phyloP scores from a whole-genome alignment of 1,140 invertebrate species.

The Melitaea cinxia region DNA sequence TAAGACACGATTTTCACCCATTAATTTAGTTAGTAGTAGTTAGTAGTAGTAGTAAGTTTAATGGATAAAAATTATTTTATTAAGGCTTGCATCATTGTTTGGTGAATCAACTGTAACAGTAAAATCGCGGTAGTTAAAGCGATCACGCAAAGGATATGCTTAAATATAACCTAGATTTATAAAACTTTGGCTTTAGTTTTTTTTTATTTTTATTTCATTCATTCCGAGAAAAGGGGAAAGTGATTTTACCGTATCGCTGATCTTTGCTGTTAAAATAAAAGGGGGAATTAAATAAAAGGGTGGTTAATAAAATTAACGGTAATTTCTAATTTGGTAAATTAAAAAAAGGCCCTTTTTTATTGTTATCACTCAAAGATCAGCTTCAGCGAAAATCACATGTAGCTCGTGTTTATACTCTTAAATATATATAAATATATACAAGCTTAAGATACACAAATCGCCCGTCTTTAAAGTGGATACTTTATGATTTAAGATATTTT shows the following conservation, averaged over 20 bases:
- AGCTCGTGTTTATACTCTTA: too few relatives aligned
- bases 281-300: neutral
- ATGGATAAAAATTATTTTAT: neutral
- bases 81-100: neutral
- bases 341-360: too few relatives aligned
- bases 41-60: neutral
- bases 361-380: too few relatives aligned
- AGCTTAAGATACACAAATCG: too few relatives aligned
- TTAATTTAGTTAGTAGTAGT: too few relatives aligned
- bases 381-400: too few relatives aligned
- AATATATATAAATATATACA: too few relatives aligned
- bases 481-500: too few relatives aligned
- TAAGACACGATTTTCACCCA: too few relatives aligned
- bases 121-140: conserved; percentile 6
- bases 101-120: neutral
- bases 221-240: conserved; percentile 4
- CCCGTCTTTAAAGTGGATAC: too few relatives aligned
- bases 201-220: conserved; percentile 28
- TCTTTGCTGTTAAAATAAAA: neutral
- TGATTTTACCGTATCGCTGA: neutral
- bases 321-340: neutral
- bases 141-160: conserved; percentile 42
- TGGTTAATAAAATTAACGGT: neutral
- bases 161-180: conserved; percentile 39
- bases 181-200: neutral